Percentiles rank a stretch among this genome's conserved stretches.
phyloP scores from a whole-genome alignment of 2,113 vertebrate genomes.

The Dasyprocta punctata region DNA sequence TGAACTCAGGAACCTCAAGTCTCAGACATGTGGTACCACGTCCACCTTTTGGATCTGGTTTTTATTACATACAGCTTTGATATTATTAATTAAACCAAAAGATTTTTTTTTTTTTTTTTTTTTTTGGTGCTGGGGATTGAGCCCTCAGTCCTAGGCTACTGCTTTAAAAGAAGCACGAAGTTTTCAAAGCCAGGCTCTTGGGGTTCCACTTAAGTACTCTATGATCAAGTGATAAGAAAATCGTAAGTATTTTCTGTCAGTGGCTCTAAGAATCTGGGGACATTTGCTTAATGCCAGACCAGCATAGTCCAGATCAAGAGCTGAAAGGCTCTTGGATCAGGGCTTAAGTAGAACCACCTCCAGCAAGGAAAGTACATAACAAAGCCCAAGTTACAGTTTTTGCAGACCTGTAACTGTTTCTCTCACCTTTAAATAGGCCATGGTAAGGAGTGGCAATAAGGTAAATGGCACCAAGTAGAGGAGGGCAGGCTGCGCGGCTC shows the following conservation, averaged over 20 bases:
- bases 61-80: background rate
- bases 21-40: background rate
- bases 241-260: background rate
- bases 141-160: too few relatives aligned
- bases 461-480: constrained; percentile 99
- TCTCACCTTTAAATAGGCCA: constrained; percentile 99
- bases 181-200: background rate
- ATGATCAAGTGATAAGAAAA: background rate
- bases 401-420: background rate
- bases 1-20: background rate
- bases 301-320: background rate
- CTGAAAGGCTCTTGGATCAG: background rate
- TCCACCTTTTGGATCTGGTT: background rate
- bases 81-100: background rate
- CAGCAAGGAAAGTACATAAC: background rate
- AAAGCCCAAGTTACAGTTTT: background rate
- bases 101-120: background rate
- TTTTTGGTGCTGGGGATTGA: background rate
- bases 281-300: background rate
- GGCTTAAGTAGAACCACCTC: background rate
- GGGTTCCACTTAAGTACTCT: background rate
- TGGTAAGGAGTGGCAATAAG: constrained; percentile 99
- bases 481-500: constrained; percentile 97
- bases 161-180: background rate
- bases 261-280: background rate